A percentile compares a stretch with the other conserved stretches of the same genome.
Evolutionary conservation across 2,797 vertebrate genomes (phyloP).

Genomic region (Gorsachius magnificus): DNA sequence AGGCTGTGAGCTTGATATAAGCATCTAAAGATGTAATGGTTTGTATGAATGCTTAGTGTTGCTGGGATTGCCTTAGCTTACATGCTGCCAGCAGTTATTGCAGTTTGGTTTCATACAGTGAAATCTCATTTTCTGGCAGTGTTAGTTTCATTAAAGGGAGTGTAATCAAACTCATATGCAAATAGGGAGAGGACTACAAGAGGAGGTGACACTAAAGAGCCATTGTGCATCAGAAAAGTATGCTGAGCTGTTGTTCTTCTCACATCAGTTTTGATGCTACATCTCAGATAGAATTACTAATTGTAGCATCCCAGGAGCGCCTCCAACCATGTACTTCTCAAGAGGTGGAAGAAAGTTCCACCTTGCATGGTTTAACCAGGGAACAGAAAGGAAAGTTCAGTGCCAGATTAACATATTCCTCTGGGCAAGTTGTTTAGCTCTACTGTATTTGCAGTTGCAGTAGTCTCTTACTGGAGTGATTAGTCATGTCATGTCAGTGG

Average conservation of each 20-base stretch:
- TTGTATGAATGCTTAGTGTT: background rate
- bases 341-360: background rate
- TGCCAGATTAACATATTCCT: background rate
- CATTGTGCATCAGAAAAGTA: background rate
- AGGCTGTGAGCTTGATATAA: background rate
- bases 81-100: background rate
- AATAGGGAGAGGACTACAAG: background rate
- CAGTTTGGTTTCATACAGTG: background rate
- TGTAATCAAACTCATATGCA: background rate
- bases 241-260: background rate
- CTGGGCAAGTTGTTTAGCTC: background rate
- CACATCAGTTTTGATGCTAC: background rate
- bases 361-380: background rate
- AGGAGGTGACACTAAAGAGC: background rate
- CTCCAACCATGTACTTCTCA: background rate
- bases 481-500: background rate
- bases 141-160: constrained; percentile 1
- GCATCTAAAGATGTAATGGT: background rate
- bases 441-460: background rate
- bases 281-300: background rate
- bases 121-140: background rate
- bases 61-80: background rate
- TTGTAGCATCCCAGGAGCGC: background rate
- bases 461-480: background rate
- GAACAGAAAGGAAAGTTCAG: background rate